A percentile compares a stretch with the other conserved stretches of the same genome.
phyloP scores from a whole-genome alignment of 2,888 invertebrate genomes.

The Myopa testacea region DNA sequence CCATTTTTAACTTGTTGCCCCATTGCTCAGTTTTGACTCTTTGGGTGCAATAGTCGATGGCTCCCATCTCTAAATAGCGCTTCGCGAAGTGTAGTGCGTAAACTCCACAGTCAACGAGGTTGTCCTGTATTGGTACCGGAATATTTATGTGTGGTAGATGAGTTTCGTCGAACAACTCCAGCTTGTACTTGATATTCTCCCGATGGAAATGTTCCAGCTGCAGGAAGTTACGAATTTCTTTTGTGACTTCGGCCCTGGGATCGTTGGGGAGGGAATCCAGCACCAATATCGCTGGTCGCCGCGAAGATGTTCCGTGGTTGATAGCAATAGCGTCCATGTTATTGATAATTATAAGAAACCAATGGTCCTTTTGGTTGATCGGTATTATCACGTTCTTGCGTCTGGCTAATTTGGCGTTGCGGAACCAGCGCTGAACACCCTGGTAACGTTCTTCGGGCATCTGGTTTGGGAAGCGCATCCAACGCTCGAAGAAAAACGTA shows the following conservation, averaged over 20 bases:
- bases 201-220: not conserved
- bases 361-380: slow-evolving; percentile 4
- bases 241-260: not conserved
- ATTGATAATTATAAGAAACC: not conserved
- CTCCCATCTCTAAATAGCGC: not conserved
- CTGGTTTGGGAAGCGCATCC: not conserved
- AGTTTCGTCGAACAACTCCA: not conserved
- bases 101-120: slow-evolving; percentile 1
- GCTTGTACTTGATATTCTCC: not conserved
- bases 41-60: not conserved
- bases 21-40: not conserved
- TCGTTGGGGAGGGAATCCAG: not conserved
- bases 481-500: not conserved
- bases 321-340: not conserved
- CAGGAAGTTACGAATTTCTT: not conserved
- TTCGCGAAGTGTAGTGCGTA: not conserved
- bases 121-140: not conserved
- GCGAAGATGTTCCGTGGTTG: not conserved
- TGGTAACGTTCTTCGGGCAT: not conserved
- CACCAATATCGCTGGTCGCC: not conserved
- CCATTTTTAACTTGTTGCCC: not conserved
- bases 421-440: not conserved
- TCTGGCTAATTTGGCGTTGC: not conserved
- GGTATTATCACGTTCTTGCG: not conserved
- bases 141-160: not conserved